Evolutionary conservation across 2,888 invertebrate genomes (phyloP), one percentile per base, ranked within the genome.

Genomic region (Clostera curtula): DNA sequence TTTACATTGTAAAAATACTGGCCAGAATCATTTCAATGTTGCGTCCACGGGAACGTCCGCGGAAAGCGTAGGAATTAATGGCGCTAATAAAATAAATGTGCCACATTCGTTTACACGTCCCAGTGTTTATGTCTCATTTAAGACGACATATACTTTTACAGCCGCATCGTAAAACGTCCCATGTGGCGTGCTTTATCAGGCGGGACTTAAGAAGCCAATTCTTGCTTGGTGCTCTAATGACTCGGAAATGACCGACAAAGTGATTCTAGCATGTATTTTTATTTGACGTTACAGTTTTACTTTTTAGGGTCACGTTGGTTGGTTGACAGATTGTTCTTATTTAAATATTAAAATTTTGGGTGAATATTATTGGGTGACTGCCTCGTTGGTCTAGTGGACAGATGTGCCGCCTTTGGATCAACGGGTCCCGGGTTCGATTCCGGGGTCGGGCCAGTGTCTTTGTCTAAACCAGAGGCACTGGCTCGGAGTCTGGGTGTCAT

Each of bases 51-150:
- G 27, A 60, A 58, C 49, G 70, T 67, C 61, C 40, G 58, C 68
- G 67, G 73, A 75, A 73, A 73, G 67, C 66, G 68, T 59, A 66
- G 49, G 58, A 73, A 80, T 75, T 80, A 80, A 82, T 80, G 80
- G 64, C 64, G 47, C 62, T 57, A 76, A 82, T 83, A 80, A 83
- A 83, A 80, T 70, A 74, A 80, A 82, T 71, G 80, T 68, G 77
- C 68, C 64, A 80, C 80, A 79, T 79, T 77, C 71, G 74, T 79
- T 82, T 80, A 82, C 76, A 77, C 76, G 70, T 80, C 70, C 64
- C 71, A 54, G 57, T 76, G 74, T 82, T 82, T 80, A 82, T 79
- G 80, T 80, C 80, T 79, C 80, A 80, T 82, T 83, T 82, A 80
- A 77, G 79, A 64, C 70, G 75, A 73, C 75, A 67, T 77, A 77